Percentiles rank a stretch among this genome's conserved stretches.
Conservation (phyloP, 2,113 vertebrate species). For the Sprattus sprattus region DNA sequence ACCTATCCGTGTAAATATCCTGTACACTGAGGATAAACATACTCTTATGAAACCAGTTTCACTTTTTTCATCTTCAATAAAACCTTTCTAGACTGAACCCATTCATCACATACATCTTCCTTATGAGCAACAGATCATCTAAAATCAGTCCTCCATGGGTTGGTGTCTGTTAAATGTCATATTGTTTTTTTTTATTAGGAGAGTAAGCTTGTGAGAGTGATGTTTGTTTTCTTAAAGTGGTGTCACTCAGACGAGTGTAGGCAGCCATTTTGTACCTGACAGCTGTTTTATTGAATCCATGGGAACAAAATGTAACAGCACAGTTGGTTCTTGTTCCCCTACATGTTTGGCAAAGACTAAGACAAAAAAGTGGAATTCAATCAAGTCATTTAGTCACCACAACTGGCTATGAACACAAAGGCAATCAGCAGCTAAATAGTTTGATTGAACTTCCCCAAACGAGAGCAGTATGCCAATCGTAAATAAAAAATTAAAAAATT, state of each 20-base stretch:
- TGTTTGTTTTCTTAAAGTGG: not conserved
- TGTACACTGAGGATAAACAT: not conserved
- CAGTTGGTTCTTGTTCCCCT: conserved; percentile 21
- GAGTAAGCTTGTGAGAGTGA: not conserved
- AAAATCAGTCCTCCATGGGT: not conserved
- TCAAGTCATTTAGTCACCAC: not conserved
- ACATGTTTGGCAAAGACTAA: conserved; percentile 30
- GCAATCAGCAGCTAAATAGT: not conserved
- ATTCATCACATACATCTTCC: not conserved
- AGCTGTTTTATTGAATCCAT: conserved; percentile 50
- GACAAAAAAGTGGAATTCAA: conserved; percentile 20
- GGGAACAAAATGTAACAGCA: conserved; percentile 38
- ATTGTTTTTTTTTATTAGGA: not conserved
- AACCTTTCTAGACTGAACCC: not conserved
- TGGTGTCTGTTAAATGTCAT: not conserved
- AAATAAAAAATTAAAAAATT: not conserved
- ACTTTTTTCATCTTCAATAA: not conserved
- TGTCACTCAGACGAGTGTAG: not conserved
- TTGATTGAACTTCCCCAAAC: conserved; percentile 1
- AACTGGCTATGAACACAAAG: not conserved
- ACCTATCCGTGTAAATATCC: not conserved
- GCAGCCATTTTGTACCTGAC: conserved; percentile 13
- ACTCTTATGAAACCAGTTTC: not conserved
- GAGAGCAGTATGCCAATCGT: not conserved
- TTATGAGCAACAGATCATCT: not conserved